phyloP scores from a whole-genome alignment of 1,140 invertebrate genomes.

The Pachypsylla venusta region DNA sequence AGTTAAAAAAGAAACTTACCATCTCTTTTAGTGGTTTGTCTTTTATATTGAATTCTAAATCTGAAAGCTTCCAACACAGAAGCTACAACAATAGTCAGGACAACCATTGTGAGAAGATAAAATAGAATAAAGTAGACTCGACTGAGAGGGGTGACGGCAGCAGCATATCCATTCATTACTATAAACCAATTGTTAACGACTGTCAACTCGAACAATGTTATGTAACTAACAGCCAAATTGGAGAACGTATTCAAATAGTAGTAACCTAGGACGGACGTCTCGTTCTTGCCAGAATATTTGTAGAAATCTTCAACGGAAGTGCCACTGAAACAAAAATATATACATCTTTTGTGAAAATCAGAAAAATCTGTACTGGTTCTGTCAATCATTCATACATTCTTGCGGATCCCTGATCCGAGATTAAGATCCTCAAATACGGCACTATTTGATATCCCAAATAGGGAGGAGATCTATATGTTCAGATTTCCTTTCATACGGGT shows the following conservation, averaged over 20 bases:
- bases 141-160: constrained; percentile 46
- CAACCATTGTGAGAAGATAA: constrained; percentile 81
- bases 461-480: too few relatives aligned
- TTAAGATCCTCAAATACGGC: too few relatives aligned
- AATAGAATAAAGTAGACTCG: constrained; percentile 80
- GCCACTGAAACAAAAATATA: too few relatives aligned
- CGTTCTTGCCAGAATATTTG: constrained; percentile 47
- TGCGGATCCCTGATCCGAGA: too few relatives aligned
- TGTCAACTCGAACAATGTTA: constrained; percentile 80
- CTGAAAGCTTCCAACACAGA: constrained; percentile 80
- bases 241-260: constrained; percentile 83
- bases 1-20: constrained; percentile 36
- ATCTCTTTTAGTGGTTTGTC: constrained; percentile 63
- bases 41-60: constrained; percentile 76
- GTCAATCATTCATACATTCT: too few relatives aligned
- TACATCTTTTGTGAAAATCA: too few relatives aligned
- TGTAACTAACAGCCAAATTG: constrained; percentile 51
- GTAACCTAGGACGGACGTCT: constrained; percentile 44
- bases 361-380: too few relatives aligned
- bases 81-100: constrained; percentile 78
- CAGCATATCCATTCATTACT: constrained; percentile 78
- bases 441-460: too few relatives aligned
- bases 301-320: constrained; percentile 74
- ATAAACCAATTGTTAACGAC: constrained; percentile 86
- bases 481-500: too few relatives aligned